A percentile compares a stretch with the other conserved stretches of the same genome.
phyloP scores from a whole-genome alignment of 2,113 vertebrate species.

The Alethe diademata region DNA sequence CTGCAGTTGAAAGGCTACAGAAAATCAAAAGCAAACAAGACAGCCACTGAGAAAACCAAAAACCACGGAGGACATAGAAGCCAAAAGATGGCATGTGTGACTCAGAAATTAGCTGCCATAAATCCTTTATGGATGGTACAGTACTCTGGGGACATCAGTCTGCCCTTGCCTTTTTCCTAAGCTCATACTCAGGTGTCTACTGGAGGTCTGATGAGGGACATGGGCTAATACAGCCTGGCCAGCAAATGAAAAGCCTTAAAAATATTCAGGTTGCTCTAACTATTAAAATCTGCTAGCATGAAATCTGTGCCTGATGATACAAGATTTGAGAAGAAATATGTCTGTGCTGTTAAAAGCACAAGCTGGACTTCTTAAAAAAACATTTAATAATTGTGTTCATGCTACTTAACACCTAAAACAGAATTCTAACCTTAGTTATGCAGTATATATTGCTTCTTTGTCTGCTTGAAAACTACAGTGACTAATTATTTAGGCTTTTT shows the following conservation, averaged over 20 bases:
- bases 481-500: background rate
- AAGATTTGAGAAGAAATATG: background rate
- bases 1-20: background rate
- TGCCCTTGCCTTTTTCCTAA: background rate
- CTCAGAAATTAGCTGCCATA: background rate
- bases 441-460: background rate
- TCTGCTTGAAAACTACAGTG: background rate
- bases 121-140: background rate
- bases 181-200: fast-evolving
- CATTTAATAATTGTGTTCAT: background rate
- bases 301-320: background rate
- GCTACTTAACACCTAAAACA: background rate
- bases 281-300: background rate
- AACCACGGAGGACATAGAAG: background rate
- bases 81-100: fast-evolving
- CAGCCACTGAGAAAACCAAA: background rate
- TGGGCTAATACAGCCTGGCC: background rate
- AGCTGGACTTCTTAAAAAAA: background rate
- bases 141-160: background rate
- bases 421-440: background rate
- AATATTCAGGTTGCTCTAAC: background rate
- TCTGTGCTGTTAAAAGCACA: background rate
- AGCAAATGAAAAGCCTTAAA: background rate
- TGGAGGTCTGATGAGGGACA: background rate
- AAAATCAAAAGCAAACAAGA: background rate